Evolutionary conservation across 2,113 vertebrate genomes (phyloP).

Genomic region (Burhinus oedicnemus): DNA sequence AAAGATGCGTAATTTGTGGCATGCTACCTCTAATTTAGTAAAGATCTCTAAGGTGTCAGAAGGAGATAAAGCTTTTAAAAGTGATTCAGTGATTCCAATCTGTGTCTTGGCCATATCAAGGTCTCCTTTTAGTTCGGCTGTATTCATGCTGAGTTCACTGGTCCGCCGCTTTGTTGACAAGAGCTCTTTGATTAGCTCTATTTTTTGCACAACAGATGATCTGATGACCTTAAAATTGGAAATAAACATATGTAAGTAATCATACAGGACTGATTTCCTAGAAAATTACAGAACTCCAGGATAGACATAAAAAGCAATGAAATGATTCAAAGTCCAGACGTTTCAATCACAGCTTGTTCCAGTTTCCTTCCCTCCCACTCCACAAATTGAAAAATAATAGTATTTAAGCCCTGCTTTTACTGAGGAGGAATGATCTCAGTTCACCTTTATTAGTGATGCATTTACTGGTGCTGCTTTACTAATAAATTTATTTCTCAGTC

Average conservation of each 20-base stretch:
- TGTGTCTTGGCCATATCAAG: slow-evolving; percentile 77
- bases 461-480: not conserved
- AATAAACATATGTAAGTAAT: not conserved
- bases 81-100: slow-evolving; percentile 79
- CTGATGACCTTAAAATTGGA: slow-evolving; percentile 77
- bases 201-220: slow-evolving; percentile 75
- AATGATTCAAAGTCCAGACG: not conserved
- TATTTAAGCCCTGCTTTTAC: not conserved
- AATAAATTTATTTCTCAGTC: not conserved
- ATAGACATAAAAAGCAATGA: not conserved
- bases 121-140: slow-evolving; percentile 72
- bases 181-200: slow-evolving; percentile 65
- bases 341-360: not conserved
- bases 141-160: not conserved
- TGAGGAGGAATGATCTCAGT: not conserved
- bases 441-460: not conserved
- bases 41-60: slow-evolving; percentile 81
- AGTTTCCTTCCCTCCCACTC: not conserved
- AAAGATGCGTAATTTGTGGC: not conserved
- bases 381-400: not conserved
- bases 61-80: slow-evolving; percentile 77
- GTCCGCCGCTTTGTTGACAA: not conserved
- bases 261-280: not conserved
- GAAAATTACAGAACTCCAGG: not conserved
- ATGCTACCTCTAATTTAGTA: slow-evolving; percentile 78